A percentile compares a stretch with the other conserved stretches of the same genome.
These are phyloP conservation scores for Palythoa grandis DNA, from an alignment of 92 coral and sea anemone genomes.

Conservation along the genomic window DNA sequence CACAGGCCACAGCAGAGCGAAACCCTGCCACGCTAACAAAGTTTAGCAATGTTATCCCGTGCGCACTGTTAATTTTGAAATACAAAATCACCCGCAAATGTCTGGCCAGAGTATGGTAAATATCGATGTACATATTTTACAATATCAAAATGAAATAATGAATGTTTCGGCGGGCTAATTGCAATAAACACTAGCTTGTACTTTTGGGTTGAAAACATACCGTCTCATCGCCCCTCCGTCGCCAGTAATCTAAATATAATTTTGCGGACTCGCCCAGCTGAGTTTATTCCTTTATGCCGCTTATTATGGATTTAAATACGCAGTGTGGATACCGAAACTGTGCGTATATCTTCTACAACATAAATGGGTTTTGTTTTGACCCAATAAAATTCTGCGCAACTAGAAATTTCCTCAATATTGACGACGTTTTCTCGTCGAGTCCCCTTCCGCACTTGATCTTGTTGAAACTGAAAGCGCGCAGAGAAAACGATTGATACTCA, in stretches of 20 bases:
- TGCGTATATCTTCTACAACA: conserved; percentile 20
- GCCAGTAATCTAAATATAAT: conserved; percentile 11
- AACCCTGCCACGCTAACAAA: conserved; percentile 29
- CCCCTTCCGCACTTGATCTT: conserved; percentile 25
- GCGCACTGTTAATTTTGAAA: conserved; percentile 30
- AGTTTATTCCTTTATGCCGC: neutral
- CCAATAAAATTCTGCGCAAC: conserved; percentile 33
- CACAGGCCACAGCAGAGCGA: conserved; percentile 7
- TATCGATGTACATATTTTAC: neutral
- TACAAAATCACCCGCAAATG: neutral
- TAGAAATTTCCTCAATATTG: conserved; percentile 2
- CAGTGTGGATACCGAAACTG: neutral
- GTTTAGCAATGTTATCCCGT: conserved; percentile 5
- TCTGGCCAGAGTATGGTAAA: neutral
- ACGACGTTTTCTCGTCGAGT: neutral
- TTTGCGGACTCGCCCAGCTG: conserved; percentile 44
- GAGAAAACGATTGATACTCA: conserved; percentile 41
- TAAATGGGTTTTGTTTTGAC: neutral
- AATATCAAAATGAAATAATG: neutral
- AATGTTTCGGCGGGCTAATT: neutral
- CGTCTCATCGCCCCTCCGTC: conserved; percentile 16
- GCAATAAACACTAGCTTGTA: neutral
- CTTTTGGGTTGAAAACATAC: conserved; percentile 18
- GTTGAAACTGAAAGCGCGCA: conserved; percentile 50
- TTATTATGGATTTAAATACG: neutral